Base-by-base conservation (phyloP, 2,113 vertebrate species). In the Stictonetta naevosa region DNA sequence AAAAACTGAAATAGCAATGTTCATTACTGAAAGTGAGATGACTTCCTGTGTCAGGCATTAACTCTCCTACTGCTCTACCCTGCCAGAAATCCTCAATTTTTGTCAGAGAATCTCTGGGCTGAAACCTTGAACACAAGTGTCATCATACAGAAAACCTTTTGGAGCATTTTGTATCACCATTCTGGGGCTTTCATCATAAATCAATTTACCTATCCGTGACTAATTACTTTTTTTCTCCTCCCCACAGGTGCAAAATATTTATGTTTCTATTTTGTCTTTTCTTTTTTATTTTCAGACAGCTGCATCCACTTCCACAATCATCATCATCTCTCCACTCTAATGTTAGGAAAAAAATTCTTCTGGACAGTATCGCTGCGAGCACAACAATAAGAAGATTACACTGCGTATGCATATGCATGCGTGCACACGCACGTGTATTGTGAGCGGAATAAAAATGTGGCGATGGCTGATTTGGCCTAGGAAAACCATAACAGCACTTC, bases 401-500 rank as follows among this genome's bases (percentile, higher is more conserved):
- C 26, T 56, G 46, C 13, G 36, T 34, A 22, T 59, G 63, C 46
- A 58, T 71, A 23, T 48, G 60, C 38, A 59, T 64, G 83, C 26
- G 22, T 83, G 68, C 53, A 64, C 77, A 89, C 12, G 6, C 64
- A 68, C 42, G 6, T 3, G 2, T 58, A 26, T 18, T 52, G 83
- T 23, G 60, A 84, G 85, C 53, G 13, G 59, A 86, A 91, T 72
- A 53, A 84, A 96, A 97, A 86, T 16, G 71, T 28, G 78, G 90
- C 46, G 92, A 90, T 92, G 81, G 87, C 94, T 68, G 90, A 29
- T 90, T 79, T 94, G 75, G 88, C 80, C 83, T 53, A 74, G 12
- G 48, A 96, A 96, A 97, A 92, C 59, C 85, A 84, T 89, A 96
- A 66, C 77, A 96, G 89, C 77, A 31, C 59, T 56, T 96, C 11